Percentiles rank a stretch among this genome's conserved stretches.
Conservation (phyloP, 2,888 invertebrate species). For the Plebejus melissa region DNA sequence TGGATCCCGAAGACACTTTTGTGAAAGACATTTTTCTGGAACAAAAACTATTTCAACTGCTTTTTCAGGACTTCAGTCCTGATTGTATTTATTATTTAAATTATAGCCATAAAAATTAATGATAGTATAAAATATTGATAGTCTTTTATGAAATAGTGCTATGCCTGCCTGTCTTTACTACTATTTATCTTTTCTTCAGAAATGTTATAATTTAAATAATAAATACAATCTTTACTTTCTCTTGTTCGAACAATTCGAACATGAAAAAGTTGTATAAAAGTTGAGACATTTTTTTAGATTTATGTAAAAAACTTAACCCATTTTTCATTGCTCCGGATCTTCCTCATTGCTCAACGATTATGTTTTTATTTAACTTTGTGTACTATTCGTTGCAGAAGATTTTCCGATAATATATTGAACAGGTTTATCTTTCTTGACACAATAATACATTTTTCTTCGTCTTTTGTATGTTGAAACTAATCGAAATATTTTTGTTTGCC, state of each 20-base stretch:
- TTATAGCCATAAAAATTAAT: too few species aligned
- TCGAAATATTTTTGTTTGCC: neutral
- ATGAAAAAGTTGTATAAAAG: constrained; percentile 26
- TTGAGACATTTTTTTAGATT: constrained; percentile 66
- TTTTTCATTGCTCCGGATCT: constrained; percentile 67
- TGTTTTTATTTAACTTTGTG: constrained; percentile 47
- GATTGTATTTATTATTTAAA: too few species aligned
- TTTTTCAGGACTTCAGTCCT: too few species aligned
- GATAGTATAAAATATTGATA: too few species aligned
- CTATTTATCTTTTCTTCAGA: too few species aligned
- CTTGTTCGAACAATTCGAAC: constrained; percentile 15
- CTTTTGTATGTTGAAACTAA: neutral
- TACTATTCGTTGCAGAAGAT: constrained; percentile 3
- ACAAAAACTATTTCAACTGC: too few species aligned
- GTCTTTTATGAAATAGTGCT: too few species aligned
- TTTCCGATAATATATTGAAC: neutral
- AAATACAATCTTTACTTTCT: constrained; percentile 15
- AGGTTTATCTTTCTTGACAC: constrained; percentile 4
- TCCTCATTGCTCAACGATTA: constrained; percentile 68
- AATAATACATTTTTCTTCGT: neutral
- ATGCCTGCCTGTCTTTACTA: too few species aligned
- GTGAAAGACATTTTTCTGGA: too few species aligned
- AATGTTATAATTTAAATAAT: neutral
- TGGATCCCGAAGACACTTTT: too few species aligned
- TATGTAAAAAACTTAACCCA: constrained; percentile 73